Percentiles rank a stretch among this genome's conserved stretches.
Evolutionary conservation across 23 tunicate genomes (phyloP).

Genomic region (Corella eumyota): DNA sequence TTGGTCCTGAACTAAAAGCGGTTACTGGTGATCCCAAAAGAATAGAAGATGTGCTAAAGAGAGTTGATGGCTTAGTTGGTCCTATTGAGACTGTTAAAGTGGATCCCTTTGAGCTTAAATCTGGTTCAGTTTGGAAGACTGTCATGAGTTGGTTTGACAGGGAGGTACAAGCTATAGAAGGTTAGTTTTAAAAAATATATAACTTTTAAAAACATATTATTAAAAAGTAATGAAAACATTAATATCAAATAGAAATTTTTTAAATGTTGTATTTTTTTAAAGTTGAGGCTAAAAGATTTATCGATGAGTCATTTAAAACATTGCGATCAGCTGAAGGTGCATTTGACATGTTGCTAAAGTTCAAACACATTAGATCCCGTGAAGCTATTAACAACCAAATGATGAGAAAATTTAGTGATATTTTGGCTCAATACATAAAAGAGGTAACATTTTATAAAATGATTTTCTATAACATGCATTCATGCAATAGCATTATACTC

Average conservation of each 20-base stretch:
- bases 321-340: slow-evolving; percentile 98
- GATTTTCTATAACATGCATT: background rate
- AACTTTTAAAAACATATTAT: too few relatives aligned
- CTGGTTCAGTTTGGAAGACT: slow-evolving; percentile 51
- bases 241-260: too few relatives aligned
- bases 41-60: slow-evolving; percentile 79
- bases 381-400: slow-evolving; percentile 95
- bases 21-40: slow-evolving; percentile 98
- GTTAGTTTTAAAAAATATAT: slow-evolving; percentile 1
- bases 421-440: slow-evolving; percentile 93
- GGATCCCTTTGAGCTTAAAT: slow-evolving; percentile 85
- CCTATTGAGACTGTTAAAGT: slow-evolving; percentile 78
- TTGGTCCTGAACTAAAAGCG: slow-evolving; percentile 96
- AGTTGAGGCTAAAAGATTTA: slow-evolving; percentile 96
- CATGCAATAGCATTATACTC: background rate
- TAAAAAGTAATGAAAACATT: too few relatives aligned
- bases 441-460: too few relatives aligned
- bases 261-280: too few relatives aligned
- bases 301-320: slow-evolving; percentile 93
- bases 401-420: slow-evolving; percentile 94
- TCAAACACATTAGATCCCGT: slow-evolving; percentile 86
- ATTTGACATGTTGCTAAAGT: slow-evolving; percentile 89
- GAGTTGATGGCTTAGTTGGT: slow-evolving; percentile 85
- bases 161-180: slow-evolving; percentile 95
- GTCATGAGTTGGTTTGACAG: slow-evolving; percentile 89